These are phyloP conservation scores for Dryocosmus kuriphilus DNA, from an alignment of 2,888 invertebrate species.

Conservation along the genomic window DNA sequence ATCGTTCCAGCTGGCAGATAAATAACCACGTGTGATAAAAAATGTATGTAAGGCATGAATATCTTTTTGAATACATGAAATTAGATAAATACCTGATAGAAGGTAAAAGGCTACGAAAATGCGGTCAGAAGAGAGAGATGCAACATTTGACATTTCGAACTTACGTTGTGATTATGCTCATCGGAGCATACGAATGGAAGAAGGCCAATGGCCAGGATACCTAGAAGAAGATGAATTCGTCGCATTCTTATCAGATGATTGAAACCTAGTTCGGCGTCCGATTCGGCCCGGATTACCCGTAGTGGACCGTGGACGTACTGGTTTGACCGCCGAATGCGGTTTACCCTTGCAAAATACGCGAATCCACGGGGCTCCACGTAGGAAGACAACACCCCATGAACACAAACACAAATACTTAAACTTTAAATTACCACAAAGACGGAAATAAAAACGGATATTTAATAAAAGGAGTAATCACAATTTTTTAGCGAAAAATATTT, in stretches of 20 bases:
- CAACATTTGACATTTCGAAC: conserved; percentile 72
- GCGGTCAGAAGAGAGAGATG: not conserved
- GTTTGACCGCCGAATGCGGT: not conserved
- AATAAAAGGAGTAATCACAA: conserved; percentile 14
- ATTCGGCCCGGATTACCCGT: conserved; percentile 36
- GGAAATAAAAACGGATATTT: conserved; percentile 4
- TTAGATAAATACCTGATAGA: not conserved
- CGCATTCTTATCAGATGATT: conserved; percentile 44
- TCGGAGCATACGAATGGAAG: conserved; percentile 78
- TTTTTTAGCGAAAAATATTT: conserved; percentile 6
- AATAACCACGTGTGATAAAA: not conserved
- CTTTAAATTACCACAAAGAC: conserved; percentile 32
- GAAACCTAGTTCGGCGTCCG: conserved; percentile 27
- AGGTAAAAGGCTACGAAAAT: not conserved
- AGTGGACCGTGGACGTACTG: not conserved
- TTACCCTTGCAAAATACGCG: not conserved
- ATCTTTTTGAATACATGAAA: not conserved
- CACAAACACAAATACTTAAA: conserved; percentile 42
- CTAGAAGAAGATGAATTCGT: conserved; percentile 53
- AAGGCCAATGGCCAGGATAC: conserved; percentile 67
- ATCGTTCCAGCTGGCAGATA: not conserved
- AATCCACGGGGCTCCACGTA: conserved; percentile 40
- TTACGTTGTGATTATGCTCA: conserved; percentile 89
- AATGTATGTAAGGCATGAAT: not conserved
- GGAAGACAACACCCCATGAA: conserved; percentile 50